These are phyloP conservation scores for Argyrosomus japonicus DNA, from an alignment of 2,113 vertebrate genomes.

Conservation along the genomic window DNA sequence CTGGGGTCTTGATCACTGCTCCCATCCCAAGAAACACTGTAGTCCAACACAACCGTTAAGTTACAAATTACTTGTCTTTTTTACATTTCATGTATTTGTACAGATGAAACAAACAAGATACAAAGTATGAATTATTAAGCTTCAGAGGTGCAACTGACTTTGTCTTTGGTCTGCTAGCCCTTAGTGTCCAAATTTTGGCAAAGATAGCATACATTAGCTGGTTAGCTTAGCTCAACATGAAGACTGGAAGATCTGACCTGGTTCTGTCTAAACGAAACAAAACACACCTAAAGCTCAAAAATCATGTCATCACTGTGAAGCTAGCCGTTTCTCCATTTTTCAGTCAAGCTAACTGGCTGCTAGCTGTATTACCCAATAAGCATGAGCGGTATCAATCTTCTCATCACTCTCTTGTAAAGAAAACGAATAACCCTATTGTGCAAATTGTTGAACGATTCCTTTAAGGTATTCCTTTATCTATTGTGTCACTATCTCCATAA, in stretches of 20 bases:
- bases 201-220: neutral
- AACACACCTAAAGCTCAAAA: neutral
- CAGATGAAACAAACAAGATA: too few species aligned
- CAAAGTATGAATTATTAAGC: neutral
- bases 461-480: constrained; percentile 24
- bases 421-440: neutral
- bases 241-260: neutral
- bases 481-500: constrained; percentile 40
- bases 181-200: neutral
- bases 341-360: neutral
- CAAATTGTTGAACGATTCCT: constrained; percentile 17
- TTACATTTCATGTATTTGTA: too few species aligned
- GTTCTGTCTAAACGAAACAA: neutral
- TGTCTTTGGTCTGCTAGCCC: neutral
- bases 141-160: neutral
- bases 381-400: neutral
- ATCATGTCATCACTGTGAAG: neutral
- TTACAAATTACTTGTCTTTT: too few species aligned
- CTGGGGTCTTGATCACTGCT: too few species aligned
- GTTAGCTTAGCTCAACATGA: neutral
- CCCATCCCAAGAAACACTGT: too few species aligned
- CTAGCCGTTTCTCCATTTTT: neutral
- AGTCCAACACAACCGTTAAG: too few species aligned
- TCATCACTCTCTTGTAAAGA: neutral
- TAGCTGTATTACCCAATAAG: neutral